These are phyloP conservation scores for Pterophyllum scalare DNA, from an alignment of 2,113 vertebrate species.

Conservation along the genomic window DNA sequence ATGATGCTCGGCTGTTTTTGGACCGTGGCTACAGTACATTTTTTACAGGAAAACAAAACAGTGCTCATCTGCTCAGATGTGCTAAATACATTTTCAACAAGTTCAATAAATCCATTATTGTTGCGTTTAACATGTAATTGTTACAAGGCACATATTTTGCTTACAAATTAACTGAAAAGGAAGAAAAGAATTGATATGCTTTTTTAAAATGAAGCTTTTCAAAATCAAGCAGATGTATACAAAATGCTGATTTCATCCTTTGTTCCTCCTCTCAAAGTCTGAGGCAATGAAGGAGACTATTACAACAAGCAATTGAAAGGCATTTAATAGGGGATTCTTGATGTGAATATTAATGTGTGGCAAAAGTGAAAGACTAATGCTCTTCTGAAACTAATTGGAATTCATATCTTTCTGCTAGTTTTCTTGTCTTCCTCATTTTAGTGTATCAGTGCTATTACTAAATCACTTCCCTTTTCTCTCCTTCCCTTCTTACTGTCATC, in stretches of 20 bases:
- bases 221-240: not conserved
- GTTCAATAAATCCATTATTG: not conserved
- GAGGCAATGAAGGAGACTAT: not conserved
- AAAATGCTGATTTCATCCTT: not conserved
- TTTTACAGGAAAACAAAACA: not conserved
- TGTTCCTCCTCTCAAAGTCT: not conserved
- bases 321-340: constrained; percentile 3
- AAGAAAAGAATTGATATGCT: not conserved
- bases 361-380: not conserved
- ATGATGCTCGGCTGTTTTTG: not conserved
- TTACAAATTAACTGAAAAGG: not conserved
- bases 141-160: not conserved
- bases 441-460: not conserved
- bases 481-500: not conserved
- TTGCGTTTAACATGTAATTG: not conserved
- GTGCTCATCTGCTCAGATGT: not conserved
- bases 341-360: constrained; percentile 30
- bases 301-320: not conserved
- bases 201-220: not conserved
- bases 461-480: not conserved
- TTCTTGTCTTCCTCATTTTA: not conserved
- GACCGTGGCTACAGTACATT: not conserved
- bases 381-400: constrained; percentile 12
- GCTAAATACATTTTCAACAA: not conserved
- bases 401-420: not conserved